Base-by-base conservation (phyloP, 2,888 invertebrate genomes). In the Nasonovia ribisnigri region DNA sequence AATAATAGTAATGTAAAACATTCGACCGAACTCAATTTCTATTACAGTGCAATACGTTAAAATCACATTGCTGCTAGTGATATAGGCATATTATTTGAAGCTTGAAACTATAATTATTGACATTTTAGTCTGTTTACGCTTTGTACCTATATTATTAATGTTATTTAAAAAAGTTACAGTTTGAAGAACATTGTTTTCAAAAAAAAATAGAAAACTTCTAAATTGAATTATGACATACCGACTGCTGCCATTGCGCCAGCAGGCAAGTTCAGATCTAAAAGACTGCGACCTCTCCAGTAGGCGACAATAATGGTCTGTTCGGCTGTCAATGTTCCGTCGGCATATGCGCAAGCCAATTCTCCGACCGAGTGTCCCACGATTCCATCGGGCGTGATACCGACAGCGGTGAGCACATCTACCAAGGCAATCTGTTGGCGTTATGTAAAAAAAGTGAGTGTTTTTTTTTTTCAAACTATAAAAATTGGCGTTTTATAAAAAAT, bases 261-360 rank as follows among this genome's bases (percentile, higher is more conserved):
- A 20, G 97, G 96, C 95, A 98, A 96, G 95, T 97, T 96, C 16
- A 98, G 97, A 95, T 98, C 98, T 95, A 97, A 96, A 95, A 98
- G 97, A 95, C 98, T 97, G 95, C 97, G 97, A 29, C 99, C 99
- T 96, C 99, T 97, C 97, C 98, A 98, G 96, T 98, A 99, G 54
- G 99, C 99, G 88, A 99, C 98, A 95, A 99, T 96, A 92, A 99
- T 98, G 0, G 99, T 98, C 96, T 99, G 99, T 96, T 99, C 99
- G 3, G 98, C 97, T 13, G 98, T 99, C 95, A 99, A 97, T 89
- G 98, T 98, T 29, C 98, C 99, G 95, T 97, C 97, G 93, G 97
- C 97, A 95, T 97, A 97, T 13, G 97, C 97, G 95, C 97, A 97
- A 51, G 96, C 97, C 94, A 97, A 96, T 95, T 97, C 97, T 88